Percentiles rank a stretch among this genome's conserved stretches.
Conservation (phyloP, 2,888 invertebrate species). For the Apoda limacodes region DNA sequence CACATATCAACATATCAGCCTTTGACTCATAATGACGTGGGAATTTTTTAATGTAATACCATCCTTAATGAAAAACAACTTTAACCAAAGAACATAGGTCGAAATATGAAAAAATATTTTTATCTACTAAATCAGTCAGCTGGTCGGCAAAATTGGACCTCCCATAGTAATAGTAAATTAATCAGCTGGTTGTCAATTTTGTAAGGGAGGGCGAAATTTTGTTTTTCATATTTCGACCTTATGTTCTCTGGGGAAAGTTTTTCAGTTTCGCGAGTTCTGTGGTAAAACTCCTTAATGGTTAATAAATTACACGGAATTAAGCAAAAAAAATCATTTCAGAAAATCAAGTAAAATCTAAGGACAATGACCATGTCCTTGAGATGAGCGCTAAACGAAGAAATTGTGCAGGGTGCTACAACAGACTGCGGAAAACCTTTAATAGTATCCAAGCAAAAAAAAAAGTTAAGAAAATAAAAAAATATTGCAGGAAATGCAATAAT, state of each 20-base stretch:
- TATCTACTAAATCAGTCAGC: slow-evolving; percentile 3
- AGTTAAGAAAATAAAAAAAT: slow-evolving; percentile 18
- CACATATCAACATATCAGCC: slow-evolving; percentile 1
- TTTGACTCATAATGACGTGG: too few relatives aligned
- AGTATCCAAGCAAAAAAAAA: slow-evolving; percentile 20
- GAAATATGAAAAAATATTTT: slow-evolving; percentile 4
- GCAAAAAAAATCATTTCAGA: too few relatives aligned
- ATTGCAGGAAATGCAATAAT: slow-evolving; percentile 21
- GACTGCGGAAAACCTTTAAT: slow-evolving; percentile 19
- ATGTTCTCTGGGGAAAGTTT: too few relatives aligned
- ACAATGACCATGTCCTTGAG: slow-evolving; percentile 22
- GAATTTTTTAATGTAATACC: too few relatives aligned
- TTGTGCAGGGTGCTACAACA: slow-evolving; percentile 25
- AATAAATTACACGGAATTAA: too few relatives aligned
- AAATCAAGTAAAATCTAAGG: slow-evolving; percentile 12
- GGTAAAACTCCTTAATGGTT: too few relatives aligned
- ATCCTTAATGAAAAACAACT: too few relatives aligned
- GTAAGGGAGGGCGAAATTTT: too few relatives aligned
- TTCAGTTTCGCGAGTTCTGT: too few relatives aligned
- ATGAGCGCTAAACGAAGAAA: slow-evolving; percentile 23
- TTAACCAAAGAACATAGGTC: slow-evolving; percentile 2
- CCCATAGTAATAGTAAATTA: too few relatives aligned
- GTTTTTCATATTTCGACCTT: too few relatives aligned
- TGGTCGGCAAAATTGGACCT: slow-evolving; percentile 1
- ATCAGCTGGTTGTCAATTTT: too few relatives aligned